Conservation (phyloP, 2,888 invertebrate genomes). For the Trichopoda pennipes region DNA sequence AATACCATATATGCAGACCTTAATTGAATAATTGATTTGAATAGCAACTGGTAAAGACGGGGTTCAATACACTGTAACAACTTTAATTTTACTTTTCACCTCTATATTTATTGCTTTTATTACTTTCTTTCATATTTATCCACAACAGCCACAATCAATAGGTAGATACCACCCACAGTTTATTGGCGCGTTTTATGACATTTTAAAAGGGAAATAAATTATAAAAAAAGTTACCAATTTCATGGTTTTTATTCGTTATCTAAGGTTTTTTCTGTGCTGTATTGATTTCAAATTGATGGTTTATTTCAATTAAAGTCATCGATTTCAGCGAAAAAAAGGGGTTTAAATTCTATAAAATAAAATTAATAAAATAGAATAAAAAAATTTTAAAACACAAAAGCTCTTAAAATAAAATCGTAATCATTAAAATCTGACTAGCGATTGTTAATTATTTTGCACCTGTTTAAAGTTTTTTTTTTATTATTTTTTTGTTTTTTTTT, state of each 20-base stretch:
- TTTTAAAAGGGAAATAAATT: constrained; percentile 58
- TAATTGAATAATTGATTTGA: background rate
- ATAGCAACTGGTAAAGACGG: background rate
- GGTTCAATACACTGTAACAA: background rate
- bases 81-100: constrained; percentile 19
- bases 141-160: constrained; percentile 21
- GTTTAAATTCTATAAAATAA: constrained; percentile 22
- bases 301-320: constrained; percentile 47
- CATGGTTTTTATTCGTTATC: constrained; percentile 35
- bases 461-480: constrained; percentile 53
- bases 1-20: no score
- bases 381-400: background rate
- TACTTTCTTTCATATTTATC: constrained; percentile 23
- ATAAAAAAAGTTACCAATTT: constrained; percentile 13
- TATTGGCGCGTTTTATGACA: constrained; percentile 53
- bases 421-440: constrained; percentile 67
- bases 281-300: constrained; percentile 51
- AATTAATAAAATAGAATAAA: background rate
- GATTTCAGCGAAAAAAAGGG: constrained; percentile 17
- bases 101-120: background rate
- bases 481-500: background rate
- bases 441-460: constrained; percentile 68
- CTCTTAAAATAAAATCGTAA: constrained; percentile 30
- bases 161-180: constrained; percentile 55
- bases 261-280: constrained; percentile 28